These are phyloP conservation scores for Euschistus heros DNA, from an alignment of 1,140 invertebrate species.

Conservation along the genomic window DNA sequence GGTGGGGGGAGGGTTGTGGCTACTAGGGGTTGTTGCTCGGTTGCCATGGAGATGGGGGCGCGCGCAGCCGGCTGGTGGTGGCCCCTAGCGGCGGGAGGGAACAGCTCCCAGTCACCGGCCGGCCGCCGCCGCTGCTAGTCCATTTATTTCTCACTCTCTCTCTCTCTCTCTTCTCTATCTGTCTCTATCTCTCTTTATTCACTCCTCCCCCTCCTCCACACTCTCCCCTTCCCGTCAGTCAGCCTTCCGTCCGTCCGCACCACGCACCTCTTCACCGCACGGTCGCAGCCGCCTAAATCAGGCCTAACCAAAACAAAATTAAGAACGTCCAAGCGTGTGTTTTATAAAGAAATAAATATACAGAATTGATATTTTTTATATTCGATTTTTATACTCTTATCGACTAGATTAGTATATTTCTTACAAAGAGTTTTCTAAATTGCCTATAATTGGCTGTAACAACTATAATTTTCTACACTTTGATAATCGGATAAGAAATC, in stretches of 20 bases:
- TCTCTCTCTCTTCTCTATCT: constrained; percentile 11
- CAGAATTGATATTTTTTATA: constrained; percentile 1
- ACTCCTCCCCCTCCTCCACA: not conserved
- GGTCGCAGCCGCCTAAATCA: constrained; percentile 2
- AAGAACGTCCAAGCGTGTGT: constrained; percentile 11
- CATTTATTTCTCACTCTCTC: constrained; percentile 3
- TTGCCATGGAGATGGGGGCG: not conserved
- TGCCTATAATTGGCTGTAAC: not conserved
- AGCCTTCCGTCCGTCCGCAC: not conserved
- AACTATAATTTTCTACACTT: not conserved
- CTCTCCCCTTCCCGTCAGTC: constrained; percentile 9
- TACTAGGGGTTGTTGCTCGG: too few relatives aligned
- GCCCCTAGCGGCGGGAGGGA: not conserved
- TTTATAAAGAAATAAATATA: not conserved
- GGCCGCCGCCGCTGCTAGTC: constrained; percentile 11
- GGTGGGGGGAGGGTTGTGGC: too few relatives aligned
- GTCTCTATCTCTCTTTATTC: not conserved
- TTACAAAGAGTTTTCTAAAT: not conserved
- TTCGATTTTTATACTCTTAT: not conserved
- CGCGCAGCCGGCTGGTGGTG: not conserved
- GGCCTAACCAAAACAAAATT: not conserved
- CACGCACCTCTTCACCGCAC: constrained; percentile 1
- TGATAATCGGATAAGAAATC: not conserved
- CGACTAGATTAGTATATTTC: not conserved
- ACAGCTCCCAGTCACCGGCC: constrained; percentile 17